phyloP scores from a whole-genome alignment of 1,140 invertebrate species.

The Harpegnathos saltator region DNA sequence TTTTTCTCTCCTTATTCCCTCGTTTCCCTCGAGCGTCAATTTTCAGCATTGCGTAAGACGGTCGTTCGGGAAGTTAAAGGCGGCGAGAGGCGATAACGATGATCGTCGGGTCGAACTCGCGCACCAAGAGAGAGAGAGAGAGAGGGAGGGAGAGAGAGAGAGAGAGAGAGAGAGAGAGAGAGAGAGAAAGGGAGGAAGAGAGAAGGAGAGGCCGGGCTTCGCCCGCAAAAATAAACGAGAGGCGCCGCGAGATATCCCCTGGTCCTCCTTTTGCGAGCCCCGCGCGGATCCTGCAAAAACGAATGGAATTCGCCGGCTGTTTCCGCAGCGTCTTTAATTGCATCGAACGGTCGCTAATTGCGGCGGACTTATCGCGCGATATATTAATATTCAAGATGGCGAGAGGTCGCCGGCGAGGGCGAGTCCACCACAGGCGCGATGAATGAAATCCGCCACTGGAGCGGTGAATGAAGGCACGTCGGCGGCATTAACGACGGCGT shows the following conservation, averaged over 20 bases:
- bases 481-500: constrained; percentile 16
- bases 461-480: constrained; percentile 38
- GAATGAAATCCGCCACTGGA: constrained; percentile 44
- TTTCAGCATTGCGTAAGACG: constrained; percentile 73
- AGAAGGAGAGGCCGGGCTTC: background rate
- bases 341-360: constrained; percentile 29
- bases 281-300: constrained; percentile 13
- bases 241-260: constrained; percentile 57
- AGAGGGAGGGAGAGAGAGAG: background rate
- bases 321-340: constrained; percentile 34
- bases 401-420: constrained; percentile 3
- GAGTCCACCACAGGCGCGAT: constrained; percentile 29
- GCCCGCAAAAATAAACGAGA: constrained; percentile 34
- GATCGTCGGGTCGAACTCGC: constrained; percentile 55
- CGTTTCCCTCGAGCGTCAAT: constrained; percentile 55
- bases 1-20: background rate
- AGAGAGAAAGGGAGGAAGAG: background rate
- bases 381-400: constrained; percentile 29
- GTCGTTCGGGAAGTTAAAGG: constrained; percentile 66
- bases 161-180: background rate
- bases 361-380: constrained; percentile 27
- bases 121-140: constrained; percentile 14
- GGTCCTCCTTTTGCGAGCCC: background rate
- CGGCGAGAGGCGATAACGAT: constrained; percentile 71
- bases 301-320: constrained; percentile 36